Percentiles rank a stretch among this genome's conserved stretches.
Evolutionary conservation across 2,888 invertebrate species (phyloP).

Genomic region (Drosophila anomelani): DNA sequence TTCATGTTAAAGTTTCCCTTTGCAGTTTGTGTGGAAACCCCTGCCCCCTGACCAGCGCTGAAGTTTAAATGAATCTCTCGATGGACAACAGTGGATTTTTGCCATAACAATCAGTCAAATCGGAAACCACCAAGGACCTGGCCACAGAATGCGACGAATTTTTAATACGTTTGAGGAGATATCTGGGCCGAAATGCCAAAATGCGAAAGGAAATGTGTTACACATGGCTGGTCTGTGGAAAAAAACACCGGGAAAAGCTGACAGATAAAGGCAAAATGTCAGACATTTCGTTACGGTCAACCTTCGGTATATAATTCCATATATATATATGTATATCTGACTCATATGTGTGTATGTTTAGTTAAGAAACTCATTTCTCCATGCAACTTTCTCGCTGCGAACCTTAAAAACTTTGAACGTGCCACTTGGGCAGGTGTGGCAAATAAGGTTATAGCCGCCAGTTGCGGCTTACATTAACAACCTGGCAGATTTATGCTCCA

Average conservation of each 20-base stretch:
- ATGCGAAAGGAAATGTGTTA: conserved; percentile 28
- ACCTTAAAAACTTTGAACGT: conserved; percentile 61
- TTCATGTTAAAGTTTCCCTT: conserved; percentile 25
- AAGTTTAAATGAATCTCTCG: conserved; percentile 31
- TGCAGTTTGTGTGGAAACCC: neutral
- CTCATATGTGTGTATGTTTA: conserved; percentile 55
- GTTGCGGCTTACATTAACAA: conserved; percentile 70
- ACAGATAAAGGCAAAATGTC: conserved; percentile 34
- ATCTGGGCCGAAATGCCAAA: conserved; percentile 19
- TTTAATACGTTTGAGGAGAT: conserved; percentile 31
- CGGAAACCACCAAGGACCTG: conserved; percentile 19
- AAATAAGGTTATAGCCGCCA: conserved; percentile 31
- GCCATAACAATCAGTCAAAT: conserved; percentile 28
- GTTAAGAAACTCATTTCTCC: conserved; percentile 63
- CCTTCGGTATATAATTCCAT: conserved; percentile 27
- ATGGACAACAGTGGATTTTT: neutral
- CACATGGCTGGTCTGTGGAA: conserved; percentile 31
- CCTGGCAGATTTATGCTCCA: conserved; percentile 71
- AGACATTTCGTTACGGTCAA: conserved; percentile 23
- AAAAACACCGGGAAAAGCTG: conserved; percentile 13
- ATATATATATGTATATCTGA: conserved; percentile 4
- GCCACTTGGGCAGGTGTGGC: conserved; percentile 31
- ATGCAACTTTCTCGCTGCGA: conserved; percentile 38
- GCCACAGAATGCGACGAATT: conserved; percentile 22
- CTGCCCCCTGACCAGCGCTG: conserved; percentile 18